Evolutionary conservation across 1,140 invertebrate genomes (phyloP), one percentile per base, ranked within the genome.

Genomic region (Eulimnadia texana): DNA sequence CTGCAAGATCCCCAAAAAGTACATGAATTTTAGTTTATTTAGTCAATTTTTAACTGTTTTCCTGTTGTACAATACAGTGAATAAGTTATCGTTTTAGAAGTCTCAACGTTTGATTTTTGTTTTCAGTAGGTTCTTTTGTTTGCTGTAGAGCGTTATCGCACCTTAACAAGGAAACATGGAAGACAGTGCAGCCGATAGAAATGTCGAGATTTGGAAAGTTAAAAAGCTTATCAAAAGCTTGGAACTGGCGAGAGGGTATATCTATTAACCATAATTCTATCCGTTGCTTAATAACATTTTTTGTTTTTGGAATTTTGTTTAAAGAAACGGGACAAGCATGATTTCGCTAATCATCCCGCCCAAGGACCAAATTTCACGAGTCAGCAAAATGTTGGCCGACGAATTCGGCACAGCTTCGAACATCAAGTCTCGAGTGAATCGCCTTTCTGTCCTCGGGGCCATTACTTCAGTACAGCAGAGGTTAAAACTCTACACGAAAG

Each of bases 151-250:
- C 33, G 6, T 42, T 16, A 9, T 42, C 33, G 33, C 33, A 42
- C 16, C 16, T 42, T 42, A 42, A 16, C 6, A 42, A 9, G 6
- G 33, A 42, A 42, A 42, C 6, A 58, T 65, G 62, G 90, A 93
- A 74, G 90, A 93, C 77, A 89, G 88, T 70, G 91, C 88, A 66
- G 88, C 94, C 64, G 96, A 99, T 81, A 84, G 93, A 71, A 99
- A 99, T 84, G 96, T 99, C 60, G 95, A 99, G 80, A 98, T 99
- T 73, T 99, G 96, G 97, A 99, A 99, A 79, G 98, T 99, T 72
- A 99, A 98, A 76, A 98, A 98, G 76, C 83, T 99, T 59, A 99
- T 99, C 68, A 99, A 99, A 81, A 98, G 93, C 74, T 81, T 99
- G 74, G 96, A 99, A 78, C 88, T 96, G 82, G 96, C 96, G n/a